Evolutionary conservation across 92 coral and sea anemone species (phyloP).

Genomic region (Epizoanthus stellaris): DNA sequence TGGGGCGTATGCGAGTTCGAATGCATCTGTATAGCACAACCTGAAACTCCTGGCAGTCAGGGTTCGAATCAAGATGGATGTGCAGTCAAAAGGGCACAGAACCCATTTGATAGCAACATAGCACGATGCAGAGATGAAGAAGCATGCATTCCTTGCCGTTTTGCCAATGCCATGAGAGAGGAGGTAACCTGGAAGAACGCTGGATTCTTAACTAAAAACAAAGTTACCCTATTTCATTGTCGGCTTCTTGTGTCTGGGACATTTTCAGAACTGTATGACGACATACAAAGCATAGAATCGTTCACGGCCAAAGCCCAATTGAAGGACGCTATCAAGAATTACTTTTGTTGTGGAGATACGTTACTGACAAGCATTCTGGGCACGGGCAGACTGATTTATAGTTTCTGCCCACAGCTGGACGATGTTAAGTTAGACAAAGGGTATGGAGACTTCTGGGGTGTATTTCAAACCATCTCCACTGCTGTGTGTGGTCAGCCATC

Average conservation of each 20-base stretch:
- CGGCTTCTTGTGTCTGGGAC: constrained; percentile 1
- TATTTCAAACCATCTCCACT: constrained; percentile 34
- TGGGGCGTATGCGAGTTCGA: constrained; percentile 24
- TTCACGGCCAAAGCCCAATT: constrained; percentile 22
- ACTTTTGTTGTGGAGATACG: constrained; percentile 38
- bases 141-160: constrained; percentile 27
- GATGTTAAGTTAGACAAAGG: constrained; percentile 30
- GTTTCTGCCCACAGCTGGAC: constrained; percentile 32
- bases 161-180: constrained; percentile 22
- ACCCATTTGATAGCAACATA: constrained; percentile 29
- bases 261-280: constrained; percentile 38
- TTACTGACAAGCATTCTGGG: constrained; percentile 28
- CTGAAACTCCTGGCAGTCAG: constrained; percentile 7
- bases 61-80: constrained; percentile 21
- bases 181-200: constrained; percentile 7
- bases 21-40: constrained; percentile 32
- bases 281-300: constrained; percentile 34
- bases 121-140: constrained; percentile 14
- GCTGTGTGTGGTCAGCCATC: constrained; percentile 32
- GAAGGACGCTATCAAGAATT: constrained; percentile 24
- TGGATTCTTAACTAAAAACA: constrained; percentile 15
- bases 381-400: not conserved
- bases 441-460: constrained; percentile 28
- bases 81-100: constrained; percentile 25
- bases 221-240: constrained; percentile 32